Conservation (phyloP, 2,797 vertebrate species). For the Chelon auratus region DNA sequence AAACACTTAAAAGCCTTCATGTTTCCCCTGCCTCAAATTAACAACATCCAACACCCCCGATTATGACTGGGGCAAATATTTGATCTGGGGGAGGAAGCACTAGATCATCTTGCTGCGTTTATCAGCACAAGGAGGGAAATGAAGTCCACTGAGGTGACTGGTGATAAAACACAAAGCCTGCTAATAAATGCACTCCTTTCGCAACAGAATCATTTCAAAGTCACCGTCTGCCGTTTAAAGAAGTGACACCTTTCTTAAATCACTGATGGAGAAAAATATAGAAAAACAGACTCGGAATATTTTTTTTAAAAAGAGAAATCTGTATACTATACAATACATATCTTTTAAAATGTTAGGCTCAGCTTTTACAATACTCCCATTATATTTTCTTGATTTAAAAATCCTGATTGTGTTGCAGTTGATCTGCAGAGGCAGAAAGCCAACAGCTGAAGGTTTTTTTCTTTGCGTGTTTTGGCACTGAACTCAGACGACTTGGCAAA, state of each 20-base stretch:
- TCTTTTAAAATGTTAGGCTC: not conserved
- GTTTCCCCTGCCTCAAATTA: constrained; percentile 80
- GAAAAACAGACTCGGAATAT: not conserved
- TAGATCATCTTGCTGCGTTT: constrained; percentile 78
- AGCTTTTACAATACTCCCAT: not conserved
- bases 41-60: constrained; percentile 76
- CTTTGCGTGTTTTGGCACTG: constrained; percentile 3
- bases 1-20: constrained; percentile 76
- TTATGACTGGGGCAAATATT: constrained; percentile 79
- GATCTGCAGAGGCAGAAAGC: not conserved
- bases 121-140: constrained; percentile 77
- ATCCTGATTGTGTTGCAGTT: constrained; percentile 2
- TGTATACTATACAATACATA: not conserved
- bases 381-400: not conserved
- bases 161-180: constrained; percentile 70
- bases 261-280: not conserved
- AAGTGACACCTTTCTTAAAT: not conserved
- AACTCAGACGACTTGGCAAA: not conserved
- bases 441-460: not conserved
- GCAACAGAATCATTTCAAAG: constrained; percentile 35
- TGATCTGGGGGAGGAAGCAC: constrained; percentile 80
- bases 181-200: constrained; percentile 39
- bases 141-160: constrained; percentile 68
- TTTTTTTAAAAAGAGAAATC: not conserved
- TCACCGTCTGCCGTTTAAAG: not conserved